Conservation (phyloP, 2,888 invertebrate species). For the Aethes cnicana region DNA sequence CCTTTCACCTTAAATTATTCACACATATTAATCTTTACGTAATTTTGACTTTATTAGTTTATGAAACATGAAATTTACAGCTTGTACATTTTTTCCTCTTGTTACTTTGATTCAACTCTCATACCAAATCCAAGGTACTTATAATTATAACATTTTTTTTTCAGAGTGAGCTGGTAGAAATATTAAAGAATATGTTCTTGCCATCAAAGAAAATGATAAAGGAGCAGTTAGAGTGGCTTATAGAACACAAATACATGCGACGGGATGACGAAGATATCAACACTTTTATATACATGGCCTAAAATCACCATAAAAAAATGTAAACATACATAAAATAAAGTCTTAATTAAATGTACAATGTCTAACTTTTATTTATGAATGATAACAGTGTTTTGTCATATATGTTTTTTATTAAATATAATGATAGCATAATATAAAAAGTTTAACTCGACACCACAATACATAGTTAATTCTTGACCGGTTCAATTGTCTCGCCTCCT, state of each 20-base stretch:
- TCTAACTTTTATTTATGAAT: conserved; percentile 28
- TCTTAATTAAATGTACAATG: conserved; percentile 25
- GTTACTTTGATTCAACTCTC: neutral
- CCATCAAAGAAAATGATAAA: conserved; percentile 99
- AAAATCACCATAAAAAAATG: conserved; percentile 45
- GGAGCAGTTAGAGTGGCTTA: conserved; percentile 99
- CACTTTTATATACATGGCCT: conserved; percentile 98
- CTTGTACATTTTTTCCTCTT: too few species aligned
- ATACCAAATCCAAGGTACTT: too few species aligned
- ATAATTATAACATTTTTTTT: conserved; percentile 40
- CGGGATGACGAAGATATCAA: conserved; percentile 98
- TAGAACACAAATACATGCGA: conserved; percentile 98
- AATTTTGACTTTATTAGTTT: too few species aligned
- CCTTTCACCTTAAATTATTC: too few species aligned
- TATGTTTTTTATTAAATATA: conserved; percentile 55
- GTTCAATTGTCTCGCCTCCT: conserved; percentile 97
- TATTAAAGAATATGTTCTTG: conserved; percentile 99
- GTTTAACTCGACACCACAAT: conserved; percentile 50
- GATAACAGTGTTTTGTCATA: conserved; percentile 31
- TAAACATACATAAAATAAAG: conserved; percentile 28
- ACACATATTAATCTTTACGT: too few species aligned
- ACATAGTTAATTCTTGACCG: conserved; percentile 82
- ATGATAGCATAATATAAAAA: conserved; percentile 61
- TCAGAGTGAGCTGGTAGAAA: conserved; percentile 96
- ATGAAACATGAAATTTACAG: too few species aligned